These are phyloP conservation scores for Erynnis tages DNA, from an alignment of 2,888 invertebrate genomes.

Conservation along the genomic window DNA sequence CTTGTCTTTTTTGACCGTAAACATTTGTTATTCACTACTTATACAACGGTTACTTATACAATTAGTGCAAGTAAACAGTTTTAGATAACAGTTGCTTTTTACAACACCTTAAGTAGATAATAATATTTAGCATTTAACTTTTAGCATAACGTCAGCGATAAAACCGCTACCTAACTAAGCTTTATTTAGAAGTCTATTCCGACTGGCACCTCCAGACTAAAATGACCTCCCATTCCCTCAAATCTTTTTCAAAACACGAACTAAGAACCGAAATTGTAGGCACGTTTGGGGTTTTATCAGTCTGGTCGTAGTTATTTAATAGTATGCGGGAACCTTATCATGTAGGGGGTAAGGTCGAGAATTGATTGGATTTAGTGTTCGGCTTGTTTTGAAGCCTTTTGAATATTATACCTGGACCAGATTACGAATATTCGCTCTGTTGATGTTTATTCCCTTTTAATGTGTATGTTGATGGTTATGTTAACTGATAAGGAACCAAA, in stretches of 20 bases:
- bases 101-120: not conserved
- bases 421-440: constrained; percentile 57
- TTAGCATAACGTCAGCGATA: not conserved
- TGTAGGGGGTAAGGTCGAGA: constrained; percentile 42
- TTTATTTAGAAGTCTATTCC: constrained; percentile 72
- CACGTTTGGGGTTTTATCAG: constrained; percentile 44
- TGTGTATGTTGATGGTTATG: not conserved
- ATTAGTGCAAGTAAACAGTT: too few relatives aligned
- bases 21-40: too few relatives aligned
- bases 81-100: too few relatives aligned
- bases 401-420: constrained; percentile 59
- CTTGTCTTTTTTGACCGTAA: too few relatives aligned
- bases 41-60: too few relatives aligned
- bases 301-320: constrained; percentile 47
- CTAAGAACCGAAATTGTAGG: constrained; percentile 15
- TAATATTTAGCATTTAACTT: not conserved
- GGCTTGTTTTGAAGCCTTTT: too few relatives aligned
- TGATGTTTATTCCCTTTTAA: constrained; percentile 51
- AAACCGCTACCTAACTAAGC: constrained; percentile 43
- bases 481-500: not conserved
- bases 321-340: constrained; percentile 46
- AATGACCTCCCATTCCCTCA: constrained; percentile 28
- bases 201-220: constrained; percentile 41
- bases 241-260: constrained; percentile 1
- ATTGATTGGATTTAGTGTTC: constrained; percentile 38